Base-by-base conservation (phyloP, 2,888 invertebrate genomes). In the Drosophila bunnanda region DNA sequence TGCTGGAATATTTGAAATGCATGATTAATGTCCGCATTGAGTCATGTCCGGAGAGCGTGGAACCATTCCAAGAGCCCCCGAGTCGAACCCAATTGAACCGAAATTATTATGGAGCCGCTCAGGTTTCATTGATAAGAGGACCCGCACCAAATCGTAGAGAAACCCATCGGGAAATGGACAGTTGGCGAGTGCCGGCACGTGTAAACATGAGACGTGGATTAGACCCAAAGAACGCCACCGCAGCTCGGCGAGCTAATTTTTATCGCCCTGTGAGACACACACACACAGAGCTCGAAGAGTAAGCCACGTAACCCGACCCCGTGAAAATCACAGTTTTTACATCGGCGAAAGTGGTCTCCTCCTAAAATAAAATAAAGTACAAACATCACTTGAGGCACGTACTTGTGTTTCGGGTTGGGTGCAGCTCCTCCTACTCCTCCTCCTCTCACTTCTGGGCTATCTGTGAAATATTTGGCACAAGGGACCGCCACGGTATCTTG, bases 131-230 rank as follows among this genome's bases (percentile, higher is more conserved):
- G 68, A 68, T 68, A 68, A 57, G 48, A 20, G 13, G 13, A 17
- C 7, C 30, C 32, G 8, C 2, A 43, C 41, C 22, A 3, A 43
- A 43, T 22, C 7, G 43, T 13, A 39, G 39, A 17, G 13, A 28
- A 41, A 48, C 32, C 36, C 68, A 50, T 57, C 57, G 46, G 17
- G 43, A 25, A 57, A 25, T 54, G 60, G 50, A 30, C 53, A 54
- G 48, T 17, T 4, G 20, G 13, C 17, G 20, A 60, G 36, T 46
- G 62, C 44, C 36, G 62, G 68, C 71, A 73, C 77, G 77, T 73
- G 77, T 73, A 60, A 76, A 67, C 61, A 58, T 57, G 73, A 77
- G 44, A 75, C 75, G 75, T 75, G 75, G 58, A 76, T 43, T 58
- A 66, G 65, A 52, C 32, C 39, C 55, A 30, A 56, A 46, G 39